A percentile compares a stretch with the other conserved stretches of the same genome.
Evolutionary conservation across 2,113 vertebrate species (phyloP).

Genomic region (Crotalus viridis): DNA sequence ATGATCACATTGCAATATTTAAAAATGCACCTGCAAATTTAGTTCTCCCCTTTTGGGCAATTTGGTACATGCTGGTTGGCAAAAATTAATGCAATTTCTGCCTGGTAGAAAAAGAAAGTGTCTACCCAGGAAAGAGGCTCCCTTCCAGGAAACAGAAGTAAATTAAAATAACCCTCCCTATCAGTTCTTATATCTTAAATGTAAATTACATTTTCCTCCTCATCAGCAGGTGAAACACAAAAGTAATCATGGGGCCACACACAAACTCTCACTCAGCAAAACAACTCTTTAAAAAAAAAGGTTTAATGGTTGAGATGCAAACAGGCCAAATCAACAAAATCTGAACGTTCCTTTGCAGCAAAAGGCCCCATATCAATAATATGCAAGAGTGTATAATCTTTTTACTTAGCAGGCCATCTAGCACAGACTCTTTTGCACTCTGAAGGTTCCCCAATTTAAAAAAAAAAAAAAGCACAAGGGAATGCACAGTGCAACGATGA

Average conservation of each 20-base stretch:
- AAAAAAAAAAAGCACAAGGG: background rate
- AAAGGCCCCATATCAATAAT: background rate
- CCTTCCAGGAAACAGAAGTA: background rate
- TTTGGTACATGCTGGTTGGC: background rate
- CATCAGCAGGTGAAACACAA: background rate
- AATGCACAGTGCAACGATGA: background rate
- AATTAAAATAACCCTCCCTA: background rate
- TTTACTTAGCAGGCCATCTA: background rate
- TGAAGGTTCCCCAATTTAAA: background rate
- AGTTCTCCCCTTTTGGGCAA: background rate
- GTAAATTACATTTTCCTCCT: background rate
- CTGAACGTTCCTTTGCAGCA: background rate
- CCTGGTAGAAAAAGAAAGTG: background rate
- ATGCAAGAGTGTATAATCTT: background rate
- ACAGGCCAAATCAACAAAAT: background rate
- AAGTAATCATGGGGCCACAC: background rate
- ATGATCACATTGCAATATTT: background rate
- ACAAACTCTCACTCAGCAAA: background rate
- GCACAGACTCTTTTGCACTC: background rate
- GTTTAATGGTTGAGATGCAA: background rate
- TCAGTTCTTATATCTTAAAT: background rate
- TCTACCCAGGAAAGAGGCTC: background rate
- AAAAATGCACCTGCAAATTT: background rate
- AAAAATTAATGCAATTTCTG: background rate
- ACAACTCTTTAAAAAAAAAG: background rate